Conservation (phyloP, 1,140 invertebrate species). For the Pissodes strobi region DNA sequence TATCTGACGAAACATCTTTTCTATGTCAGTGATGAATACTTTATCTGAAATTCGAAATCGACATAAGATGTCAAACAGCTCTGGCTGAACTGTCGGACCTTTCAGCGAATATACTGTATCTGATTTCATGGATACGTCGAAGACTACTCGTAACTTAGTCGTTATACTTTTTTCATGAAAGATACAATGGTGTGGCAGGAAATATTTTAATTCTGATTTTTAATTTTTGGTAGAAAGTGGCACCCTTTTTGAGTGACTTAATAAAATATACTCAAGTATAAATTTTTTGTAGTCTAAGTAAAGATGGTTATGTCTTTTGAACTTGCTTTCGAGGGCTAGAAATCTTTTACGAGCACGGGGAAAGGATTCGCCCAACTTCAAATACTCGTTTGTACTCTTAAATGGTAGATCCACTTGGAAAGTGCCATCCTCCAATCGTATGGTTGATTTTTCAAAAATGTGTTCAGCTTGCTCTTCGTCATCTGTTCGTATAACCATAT, state of each 20-base stretch:
- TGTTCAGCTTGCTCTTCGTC: slow-evolving; percentile 16
- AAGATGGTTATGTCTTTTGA: not conserved
- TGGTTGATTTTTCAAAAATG: slow-evolving; percentile 1
- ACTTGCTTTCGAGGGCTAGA: not conserved
- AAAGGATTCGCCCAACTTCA: slow-evolving; percentile 19
- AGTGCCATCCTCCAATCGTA: not conserved
- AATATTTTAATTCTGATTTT: slow-evolving; percentile 41
- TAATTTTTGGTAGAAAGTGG: slow-evolving; percentile 7
- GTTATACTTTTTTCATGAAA: slow-evolving; percentile 45
- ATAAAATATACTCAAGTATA: slow-evolving; percentile 45
- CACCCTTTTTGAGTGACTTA: slow-evolving; percentile 44
- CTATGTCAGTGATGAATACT: slow-evolving; percentile 50
- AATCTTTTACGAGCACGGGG: not conserved
- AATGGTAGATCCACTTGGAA: slow-evolving; percentile 21
- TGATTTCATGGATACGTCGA: slow-evolving; percentile 50
- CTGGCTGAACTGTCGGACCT: not conserved
- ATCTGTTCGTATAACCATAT: not conserved
- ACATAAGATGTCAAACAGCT: not conserved
- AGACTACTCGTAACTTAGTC: slow-evolving; percentile 51
- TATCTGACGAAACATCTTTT: slow-evolving; percentile 56
- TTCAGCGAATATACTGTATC: slow-evolving; percentile 29
- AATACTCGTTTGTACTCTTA: not conserved
- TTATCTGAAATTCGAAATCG: slow-evolving; percentile 37
- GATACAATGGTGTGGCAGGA: slow-evolving; percentile 56
- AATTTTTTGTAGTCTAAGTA: slow-evolving; percentile 46